Percentiles rank a stretch among this genome's conserved stretches.
Evolutionary conservation across 2,888 invertebrate species (phyloP).

Genomic region (Tricholauxania praeusta): DNA sequence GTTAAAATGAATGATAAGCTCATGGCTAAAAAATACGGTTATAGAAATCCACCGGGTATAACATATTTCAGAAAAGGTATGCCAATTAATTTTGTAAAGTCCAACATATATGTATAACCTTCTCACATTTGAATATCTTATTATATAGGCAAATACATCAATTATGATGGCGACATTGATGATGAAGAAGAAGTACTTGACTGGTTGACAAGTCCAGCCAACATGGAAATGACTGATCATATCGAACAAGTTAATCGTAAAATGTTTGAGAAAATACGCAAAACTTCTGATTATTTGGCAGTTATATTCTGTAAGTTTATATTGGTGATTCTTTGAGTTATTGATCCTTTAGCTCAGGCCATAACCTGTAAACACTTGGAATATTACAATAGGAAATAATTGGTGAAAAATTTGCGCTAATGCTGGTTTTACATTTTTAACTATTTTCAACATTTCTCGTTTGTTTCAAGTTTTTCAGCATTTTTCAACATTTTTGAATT

Average conservation of each 20-base stretch:
- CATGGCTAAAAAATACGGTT: conserved; percentile 95
- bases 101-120: not conserved
- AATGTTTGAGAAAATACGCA: conserved; percentile 92
- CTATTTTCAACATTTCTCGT: too few species aligned
- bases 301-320: conserved; percentile 89
- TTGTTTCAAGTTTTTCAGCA: too few species aligned
- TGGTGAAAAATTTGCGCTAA: too few species aligned
- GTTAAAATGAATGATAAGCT: conserved; percentile 88
- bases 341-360: too few species aligned
- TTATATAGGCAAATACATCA: conserved; percentile 77
- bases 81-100: not conserved
- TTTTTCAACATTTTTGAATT: too few species aligned
- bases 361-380: too few species aligned
- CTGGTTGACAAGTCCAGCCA: conserved; percentile 93
- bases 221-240: conserved; percentile 93
- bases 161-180: conserved; percentile 93
- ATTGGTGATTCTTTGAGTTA: too few species aligned
- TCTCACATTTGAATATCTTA: not conserved
- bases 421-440: too few species aligned
- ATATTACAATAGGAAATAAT: too few species aligned
- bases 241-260: conserved; percentile 92
- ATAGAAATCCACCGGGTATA: conserved; percentile 88
- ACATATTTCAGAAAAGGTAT: conserved; percentile 87
- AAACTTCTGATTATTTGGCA: conserved; percentile 89
- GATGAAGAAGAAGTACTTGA: conserved; percentile 89